Conservation (phyloP, 2,888 invertebrate genomes). For the Clepsis dumicolana region DNA sequence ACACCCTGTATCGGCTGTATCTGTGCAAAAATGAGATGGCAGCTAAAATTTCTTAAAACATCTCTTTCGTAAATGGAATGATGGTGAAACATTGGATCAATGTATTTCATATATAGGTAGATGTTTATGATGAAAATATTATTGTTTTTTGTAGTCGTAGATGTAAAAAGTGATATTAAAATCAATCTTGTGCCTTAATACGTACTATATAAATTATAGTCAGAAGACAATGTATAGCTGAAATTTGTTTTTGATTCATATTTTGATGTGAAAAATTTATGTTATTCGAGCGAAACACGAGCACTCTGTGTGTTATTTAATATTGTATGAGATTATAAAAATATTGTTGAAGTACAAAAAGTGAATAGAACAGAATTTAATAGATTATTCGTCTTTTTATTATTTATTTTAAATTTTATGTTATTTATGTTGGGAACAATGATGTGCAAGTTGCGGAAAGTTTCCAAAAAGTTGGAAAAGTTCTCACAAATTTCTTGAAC, state of each 20-base stretch:
- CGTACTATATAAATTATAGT: constrained; percentile 1
- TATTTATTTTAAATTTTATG: neutral
- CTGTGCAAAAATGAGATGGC: neutral
- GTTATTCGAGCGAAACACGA: constrained; percentile 58
- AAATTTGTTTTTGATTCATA: neutral
- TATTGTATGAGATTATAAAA: constrained; percentile 77
- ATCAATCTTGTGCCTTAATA: constrained; percentile 19
- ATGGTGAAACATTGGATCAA: neutral
- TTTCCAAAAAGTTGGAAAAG: no score
- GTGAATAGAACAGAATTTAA: constrained; percentile 76
- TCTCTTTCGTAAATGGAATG: neutral
- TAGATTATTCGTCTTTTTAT: constrained; percentile 70
- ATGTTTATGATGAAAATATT: neutral
- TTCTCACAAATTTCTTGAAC: no score
- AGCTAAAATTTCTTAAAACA: neutral
- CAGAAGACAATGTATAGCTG: neutral
- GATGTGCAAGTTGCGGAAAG: no score
- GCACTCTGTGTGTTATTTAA: constrained; percentile 71
- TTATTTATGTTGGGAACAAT: no score
- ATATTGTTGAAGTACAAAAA: constrained; percentile 81
- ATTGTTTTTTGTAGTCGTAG: neutral
- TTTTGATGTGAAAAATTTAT: constrained; percentile 14
- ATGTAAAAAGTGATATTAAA: constrained; percentile 10
- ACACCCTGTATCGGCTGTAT: no score
- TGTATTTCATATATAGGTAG: neutral